Evolutionary conservation across 2,888 invertebrate species (phyloP), one percentile per base, ranked within the genome.

Genomic region (Coelopa pilipes): DNA sequence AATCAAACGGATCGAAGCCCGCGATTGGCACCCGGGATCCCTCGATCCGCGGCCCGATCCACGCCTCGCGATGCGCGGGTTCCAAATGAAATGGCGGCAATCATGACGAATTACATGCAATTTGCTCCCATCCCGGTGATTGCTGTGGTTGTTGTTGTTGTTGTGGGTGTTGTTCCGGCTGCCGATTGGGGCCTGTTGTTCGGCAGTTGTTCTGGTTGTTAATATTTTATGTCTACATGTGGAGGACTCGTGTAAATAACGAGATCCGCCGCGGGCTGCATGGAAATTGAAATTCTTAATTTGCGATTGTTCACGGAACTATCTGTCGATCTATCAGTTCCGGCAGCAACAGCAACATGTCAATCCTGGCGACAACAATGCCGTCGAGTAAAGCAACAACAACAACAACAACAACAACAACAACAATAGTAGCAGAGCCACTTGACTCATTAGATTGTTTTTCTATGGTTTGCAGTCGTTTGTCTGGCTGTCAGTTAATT

Each of bases 381-480:
- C n/a, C n/a, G n/a, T n/a, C n/a, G n/a, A n/a, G n/a, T n/a, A n/a
- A n/a, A n/a, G n/a, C n/a, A 53, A 53, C 10, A 53, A 15, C 10
- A 62, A n/a, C 45, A 62, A 34, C 13, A 34, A 2, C 12, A 34
- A 11, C 2, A 10, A 62, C 15, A 62, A 24, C 45, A 34, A 62
- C 34, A 59, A 59, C 13, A 66, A 66, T 49, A 24, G 19, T 50
- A 66, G 19, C 50, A 21, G 13, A n/a, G 50, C 21, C 21, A 66
- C 50, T 66, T 66, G 66, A 66, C 66, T 66, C 66, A 66, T 66
- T 66, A 66, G 45, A 66, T 66, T 66, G 34, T 66, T 66, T 45
- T 62, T 5, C 34, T 62, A 45, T 62, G 62, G 9, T 34, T 45
- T 62, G 24, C 34, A 45, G 24, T 62, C 24, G 1, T 62, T 62